A percentile compares a stretch with the other conserved stretches of the same genome.
Evolutionary conservation across 2,888 invertebrate genomes (phyloP).

Genomic region (Actias luna): DNA sequence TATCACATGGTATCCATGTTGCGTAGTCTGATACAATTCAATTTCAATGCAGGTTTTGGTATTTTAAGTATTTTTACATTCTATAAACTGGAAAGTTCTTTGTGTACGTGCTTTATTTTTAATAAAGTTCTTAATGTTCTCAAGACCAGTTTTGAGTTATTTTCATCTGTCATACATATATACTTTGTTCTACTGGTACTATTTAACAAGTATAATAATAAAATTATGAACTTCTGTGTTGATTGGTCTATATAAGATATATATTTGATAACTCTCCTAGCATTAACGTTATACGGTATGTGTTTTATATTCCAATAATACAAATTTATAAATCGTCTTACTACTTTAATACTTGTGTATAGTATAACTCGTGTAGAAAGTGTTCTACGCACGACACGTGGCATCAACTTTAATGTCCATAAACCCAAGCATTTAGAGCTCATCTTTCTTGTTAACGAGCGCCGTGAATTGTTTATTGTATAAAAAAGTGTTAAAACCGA

Average conservation of each 20-base stretch:
- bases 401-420: conserved; percentile 76
- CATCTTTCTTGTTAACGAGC: conserved; percentile 81
- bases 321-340: background rate
- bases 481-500: conserved; percentile 66
- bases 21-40: too few species aligned
- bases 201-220: background rate
- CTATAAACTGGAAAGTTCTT: too few species aligned
- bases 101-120: too few species aligned
- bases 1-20: too few species aligned
- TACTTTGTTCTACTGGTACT: background rate
- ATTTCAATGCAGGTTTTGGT: too few species aligned
- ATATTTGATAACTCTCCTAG: background rate
- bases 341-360: conserved; percentile 9
- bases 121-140: too few species aligned
- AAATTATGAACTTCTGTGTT: background rate
- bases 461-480: conserved; percentile 73
- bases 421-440: conserved; percentile 75
- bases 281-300: background rate
- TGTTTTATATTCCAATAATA: background rate
- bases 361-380: conserved; percentile 28
- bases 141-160: too few species aligned
- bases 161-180: background rate
- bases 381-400: conserved; percentile 64
- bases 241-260: background rate
- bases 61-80: too few species aligned